Base-by-base conservation (phyloP, 1,140 invertebrate species). In the Euwallacea similis region DNA sequence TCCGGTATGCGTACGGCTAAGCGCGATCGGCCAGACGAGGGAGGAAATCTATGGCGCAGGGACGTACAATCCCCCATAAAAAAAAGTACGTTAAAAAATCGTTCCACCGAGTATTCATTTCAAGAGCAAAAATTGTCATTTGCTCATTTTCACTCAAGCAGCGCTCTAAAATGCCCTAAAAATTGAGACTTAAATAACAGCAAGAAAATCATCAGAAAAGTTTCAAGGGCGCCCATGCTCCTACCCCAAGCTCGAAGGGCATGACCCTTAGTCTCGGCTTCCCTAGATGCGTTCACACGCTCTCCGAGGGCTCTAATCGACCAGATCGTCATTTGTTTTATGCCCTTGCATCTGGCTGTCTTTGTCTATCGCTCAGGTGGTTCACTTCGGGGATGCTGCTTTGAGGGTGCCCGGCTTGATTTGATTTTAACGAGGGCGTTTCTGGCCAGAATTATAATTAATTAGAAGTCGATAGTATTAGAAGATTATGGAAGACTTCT, bases 281-380 rank as follows among this genome's bases (percentile, higher is more conserved):
- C 74, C 74, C 74, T 75, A 71, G 74, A 73, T 72, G 63, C 69
- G 74, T 75, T 75, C 74, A 75, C 74, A 75, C 74, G 74, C 71
- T 75, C 71, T 72, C 65, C 50, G 69, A 72, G 72, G 74, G 71
- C 69, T 71, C 58, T 65, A 72, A 73, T 75, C 74, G 74, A 70
- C 74, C 74, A 72, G 69, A 73, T 75, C 72, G 71, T 75, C 74
- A 75, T 75, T 75, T 75, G 74, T 75, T 75, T 75, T 75, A 73
- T 72, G 55, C 69, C 66, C 33, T 60, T 61, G 54, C 46, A 50
- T 50, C 41, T 66, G 58, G 62, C 71, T 58, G 43, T 72, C 71
- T 56, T 68, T 60, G 65, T 72, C 71, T 68, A 70, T 56, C 60
- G 50, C 9, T 13, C 9, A 42, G 7, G 15, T 33, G 21, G 21